These are phyloP conservation scores for Argyresthia albistria DNA, from an alignment of 2,888 invertebrate species.

Conservation along the genomic window DNA sequence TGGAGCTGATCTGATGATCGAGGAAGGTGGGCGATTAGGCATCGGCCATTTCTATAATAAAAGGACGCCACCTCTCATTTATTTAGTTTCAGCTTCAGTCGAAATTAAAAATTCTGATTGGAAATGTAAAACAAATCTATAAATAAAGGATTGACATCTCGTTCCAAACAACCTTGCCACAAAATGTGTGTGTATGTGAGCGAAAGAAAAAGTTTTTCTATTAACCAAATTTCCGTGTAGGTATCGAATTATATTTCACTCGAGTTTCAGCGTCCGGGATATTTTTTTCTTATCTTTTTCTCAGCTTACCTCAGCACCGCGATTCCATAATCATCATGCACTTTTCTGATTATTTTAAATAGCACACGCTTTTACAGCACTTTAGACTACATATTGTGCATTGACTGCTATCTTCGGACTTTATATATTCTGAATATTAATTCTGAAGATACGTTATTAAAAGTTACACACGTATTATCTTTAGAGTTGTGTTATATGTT, in stretches of 20 bases:
- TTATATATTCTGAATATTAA: background rate
- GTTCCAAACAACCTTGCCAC: too few species aligned
- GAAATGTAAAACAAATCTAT: too few species aligned
- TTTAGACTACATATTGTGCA: background rate
- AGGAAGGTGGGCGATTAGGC: too few species aligned
- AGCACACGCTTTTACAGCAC: conserved; percentile 23
- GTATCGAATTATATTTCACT: conserved; percentile 7
- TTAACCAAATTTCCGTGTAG: background rate
- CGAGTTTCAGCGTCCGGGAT: conserved; percentile 26
- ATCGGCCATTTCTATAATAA: too few species aligned
- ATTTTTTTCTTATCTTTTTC: conserved; percentile 19
- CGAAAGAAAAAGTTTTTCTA: too few species aligned
- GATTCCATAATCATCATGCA: conserved; percentile 64
- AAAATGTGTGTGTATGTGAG: too few species aligned
- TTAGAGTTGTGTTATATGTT: background rate
- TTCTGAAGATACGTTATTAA: background rate
- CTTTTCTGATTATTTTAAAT: conserved; percentile 28
- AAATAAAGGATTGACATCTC: too few species aligned
- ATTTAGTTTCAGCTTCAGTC: too few species aligned
- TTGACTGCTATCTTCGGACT: background rate
- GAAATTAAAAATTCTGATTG: too few species aligned
- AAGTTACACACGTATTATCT: background rate
- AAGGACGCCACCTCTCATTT: too few species aligned
- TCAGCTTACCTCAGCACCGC: conserved; percentile 41
- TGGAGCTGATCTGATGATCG: too few species aligned